phyloP scores from a whole-genome alignment of 2,888 invertebrate genomes.

The Pollenia angustigena region DNA sequence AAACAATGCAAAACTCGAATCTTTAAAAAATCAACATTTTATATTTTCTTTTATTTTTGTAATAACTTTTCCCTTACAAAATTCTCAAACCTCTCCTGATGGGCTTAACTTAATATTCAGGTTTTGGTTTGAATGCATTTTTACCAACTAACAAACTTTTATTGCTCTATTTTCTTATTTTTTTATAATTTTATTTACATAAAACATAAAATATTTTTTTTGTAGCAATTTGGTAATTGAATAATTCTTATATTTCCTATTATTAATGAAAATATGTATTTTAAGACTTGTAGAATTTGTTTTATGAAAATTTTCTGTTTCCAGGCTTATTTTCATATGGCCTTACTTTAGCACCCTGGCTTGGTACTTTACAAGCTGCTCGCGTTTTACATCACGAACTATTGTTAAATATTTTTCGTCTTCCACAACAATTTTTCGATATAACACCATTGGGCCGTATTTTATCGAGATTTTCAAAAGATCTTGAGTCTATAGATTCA shows the following conservation, averaged over 20 bases:
- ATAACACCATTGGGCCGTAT: constrained; percentile 87
- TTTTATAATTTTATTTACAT: not conserved
- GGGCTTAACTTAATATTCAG: too few species aligned
- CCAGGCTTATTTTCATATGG: constrained; percentile 88
- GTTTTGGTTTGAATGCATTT: too few species aligned
- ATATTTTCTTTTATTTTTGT: not conserved
- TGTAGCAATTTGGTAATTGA: constrained; percentile 59
- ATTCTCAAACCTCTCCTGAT: too few species aligned
- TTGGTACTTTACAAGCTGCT: constrained; percentile 85
- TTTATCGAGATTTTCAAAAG: constrained; percentile 85
- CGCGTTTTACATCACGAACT: constrained; percentile 83
- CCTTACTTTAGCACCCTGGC: constrained; percentile 88
- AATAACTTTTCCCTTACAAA: not conserved
- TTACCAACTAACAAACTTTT: constrained; percentile 28
- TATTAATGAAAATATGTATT: not conserved
- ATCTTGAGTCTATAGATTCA: constrained; percentile 84
- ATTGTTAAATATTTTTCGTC: constrained; percentile 84
- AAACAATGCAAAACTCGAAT: constrained; percentile 26
- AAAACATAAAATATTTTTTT: not conserved
- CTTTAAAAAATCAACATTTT: not conserved
- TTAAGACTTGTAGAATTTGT: constrained; percentile 17
- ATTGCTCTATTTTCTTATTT: not conserved
- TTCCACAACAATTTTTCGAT: constrained; percentile 87
- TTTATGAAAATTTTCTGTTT: constrained; percentile 73
- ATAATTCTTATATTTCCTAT: not conserved